Base-by-base conservation (phyloP, 1,140 invertebrate species). In the Paramacrobiotus metropolitanus region DNA sequence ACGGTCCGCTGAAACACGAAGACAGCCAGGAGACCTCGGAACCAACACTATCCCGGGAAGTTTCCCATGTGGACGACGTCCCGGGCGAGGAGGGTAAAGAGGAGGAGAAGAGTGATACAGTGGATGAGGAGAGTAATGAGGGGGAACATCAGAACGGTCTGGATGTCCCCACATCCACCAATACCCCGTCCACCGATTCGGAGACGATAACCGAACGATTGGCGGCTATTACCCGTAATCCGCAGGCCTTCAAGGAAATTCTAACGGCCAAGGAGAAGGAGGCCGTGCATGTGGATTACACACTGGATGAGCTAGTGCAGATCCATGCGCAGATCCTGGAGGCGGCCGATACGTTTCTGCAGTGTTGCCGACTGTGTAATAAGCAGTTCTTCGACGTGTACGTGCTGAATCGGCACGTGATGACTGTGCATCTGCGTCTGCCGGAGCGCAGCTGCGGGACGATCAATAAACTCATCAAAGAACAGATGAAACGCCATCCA, bases 371-470 rank as follows among this genome's bases (percentile, higher is more conserved):
- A 9, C 15, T 55, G 15, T 55, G 48, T 24, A 55, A 55, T 24
- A 55, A 55, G 24, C 48, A 55, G 48, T 55, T 20, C 24, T 55
- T 55, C 24, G 48, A 55, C 48, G 48, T 55, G 4, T 55, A 55
- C 24, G 48, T 55, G 15, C 48, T 55, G 24, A 55, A 55, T 24
- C 15, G 48, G 24, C 48, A 55, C 28, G 48, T 55, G 15, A 55
- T 55, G 48, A 55, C 48, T 55, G 48, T 55, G 15, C 48, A 55
- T 24, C 48, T 55, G 4, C 48, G 48, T 28, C 48, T 55, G 4
- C 48, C 15, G 4, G 48, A 55, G 28, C 48, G 48, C 15, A 24
- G 15, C 24, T 55, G 48, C 24, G 48, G 48, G 15, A 24, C 48
- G 4, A 55, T 55, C 48, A 55, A 55, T 55, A 55, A 55, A 24